Conservation (phyloP, 2,888 invertebrate genomes). For the Cinara cedri region DNA sequence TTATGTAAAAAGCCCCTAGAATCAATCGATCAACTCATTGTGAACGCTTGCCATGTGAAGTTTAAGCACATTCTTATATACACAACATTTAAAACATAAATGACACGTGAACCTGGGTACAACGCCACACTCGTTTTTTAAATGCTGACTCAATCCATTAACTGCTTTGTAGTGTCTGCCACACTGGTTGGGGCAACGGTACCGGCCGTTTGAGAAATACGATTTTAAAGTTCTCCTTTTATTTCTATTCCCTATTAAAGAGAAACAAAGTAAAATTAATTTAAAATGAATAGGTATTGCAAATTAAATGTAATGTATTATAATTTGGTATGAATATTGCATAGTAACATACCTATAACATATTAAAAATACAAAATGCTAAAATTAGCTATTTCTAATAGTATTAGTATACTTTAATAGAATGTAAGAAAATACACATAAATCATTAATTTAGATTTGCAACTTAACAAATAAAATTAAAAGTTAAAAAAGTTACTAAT, state of each 20-base stretch:
- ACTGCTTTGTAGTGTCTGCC: constrained; percentile 65
- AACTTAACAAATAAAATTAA: too few species aligned
- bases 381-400: too few species aligned
- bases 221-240: background rate
- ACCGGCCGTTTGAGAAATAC: constrained; percentile 3
- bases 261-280: background rate
- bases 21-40: background rate
- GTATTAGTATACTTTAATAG: too few species aligned
- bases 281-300: too few species aligned
- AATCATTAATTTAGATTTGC: too few species aligned
- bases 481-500: too few species aligned
- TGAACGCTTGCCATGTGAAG: constrained; percentile 61
- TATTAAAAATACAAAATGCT: too few species aligned
- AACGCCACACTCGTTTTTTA: constrained; percentile 68
- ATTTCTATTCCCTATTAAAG: background rate
- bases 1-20: too few species aligned
- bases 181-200: constrained; percentile 65
- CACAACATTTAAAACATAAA: constrained; percentile 68
- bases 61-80: constrained; percentile 65
- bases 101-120: constrained; percentile 70
- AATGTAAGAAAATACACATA: too few species aligned
- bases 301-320: too few species aligned
- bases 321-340: too few species aligned
- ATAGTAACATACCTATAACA: too few species aligned
- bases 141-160: constrained; percentile 69